These are phyloP conservation scores for Clarias macrocephalus DNA, from an alignment of 2,113 vertebrate genomes.

Conservation along the genomic window DNA sequence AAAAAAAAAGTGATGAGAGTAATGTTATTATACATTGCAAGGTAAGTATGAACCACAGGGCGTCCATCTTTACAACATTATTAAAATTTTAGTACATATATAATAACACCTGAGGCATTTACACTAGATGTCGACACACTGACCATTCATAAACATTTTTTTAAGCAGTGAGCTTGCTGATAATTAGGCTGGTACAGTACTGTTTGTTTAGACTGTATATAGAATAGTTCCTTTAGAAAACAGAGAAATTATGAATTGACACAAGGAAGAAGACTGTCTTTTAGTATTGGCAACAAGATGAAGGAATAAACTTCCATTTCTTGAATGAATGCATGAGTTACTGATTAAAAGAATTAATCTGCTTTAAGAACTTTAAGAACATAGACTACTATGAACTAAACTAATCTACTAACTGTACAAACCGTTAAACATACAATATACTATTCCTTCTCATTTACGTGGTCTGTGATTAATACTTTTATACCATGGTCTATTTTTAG, in stretches of 20 bases:
- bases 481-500: background rate
- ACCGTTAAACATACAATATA: background rate
- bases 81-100: background rate
- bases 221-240: background rate
- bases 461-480: background rate
- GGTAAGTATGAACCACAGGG: background rate
- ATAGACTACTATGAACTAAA: background rate
- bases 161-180: background rate
- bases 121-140: background rate
- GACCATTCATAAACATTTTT: background rate
- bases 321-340: background rate
- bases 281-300: background rate
- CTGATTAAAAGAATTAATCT: background rate
- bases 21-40: background rate
- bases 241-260: background rate
- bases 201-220: background rate
- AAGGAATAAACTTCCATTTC: background rate
- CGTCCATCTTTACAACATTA: background rate
- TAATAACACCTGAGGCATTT: background rate
- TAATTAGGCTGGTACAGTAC: background rate
- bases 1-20: background rate
- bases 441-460: background rate
- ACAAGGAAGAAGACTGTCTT: conserved; percentile 10
- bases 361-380: background rate
- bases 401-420: background rate